Base-by-base conservation (phyloP, 2,113 vertebrate genomes). In the Tetrao urogallus region DNA sequence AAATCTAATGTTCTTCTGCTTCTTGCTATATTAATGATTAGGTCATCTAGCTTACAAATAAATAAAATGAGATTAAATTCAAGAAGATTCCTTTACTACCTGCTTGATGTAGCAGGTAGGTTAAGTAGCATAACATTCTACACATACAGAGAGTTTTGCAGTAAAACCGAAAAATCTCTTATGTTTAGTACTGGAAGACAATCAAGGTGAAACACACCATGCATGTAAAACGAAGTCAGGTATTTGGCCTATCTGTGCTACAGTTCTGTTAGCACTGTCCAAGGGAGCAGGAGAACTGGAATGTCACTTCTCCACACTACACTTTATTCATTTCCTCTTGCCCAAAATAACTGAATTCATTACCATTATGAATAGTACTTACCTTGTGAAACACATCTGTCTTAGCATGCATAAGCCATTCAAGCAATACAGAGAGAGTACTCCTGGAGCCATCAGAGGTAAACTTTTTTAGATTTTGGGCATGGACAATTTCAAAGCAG, bases 301-400 rank as follows among this genome's bases (percentile, higher is more conserved):
- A 99, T 1, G 97, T 98, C 80, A 98, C 98, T 95, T 98, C 98
- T 27, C 98, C 98, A 4, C 98, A 98, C 96, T 98, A 97, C 27
- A 98, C 98, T 96, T 99, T 98, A 0, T 98, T 98, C 98, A 98
- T 98, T 50, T 99, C 98, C 85, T 99, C 99, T 97, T 99, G 98
- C 20, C 99, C 98, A 12, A 99, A 99, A 95, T 99, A 99, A 97
- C 99, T 99, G 72, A 99, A 98, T 86, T 99, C 98, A 2, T 97
- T 98, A 71, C 98, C 98, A 3, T 98, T 97, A 90, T 99, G 97
- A 73, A 98, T 97, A 10, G 97, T 98, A 20, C 98, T 99, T 93
- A 98, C 98, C 0, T 98, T 98, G 97, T 98, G 99, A 97, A 99
- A 99, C 0, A 97, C 94, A 54, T 99, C 98, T 89, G 98, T 98